These are phyloP conservation scores for Argynnis bischoffii DNA, from an alignment of 2,888 invertebrate species.

Conservation along the genomic window DNA sequence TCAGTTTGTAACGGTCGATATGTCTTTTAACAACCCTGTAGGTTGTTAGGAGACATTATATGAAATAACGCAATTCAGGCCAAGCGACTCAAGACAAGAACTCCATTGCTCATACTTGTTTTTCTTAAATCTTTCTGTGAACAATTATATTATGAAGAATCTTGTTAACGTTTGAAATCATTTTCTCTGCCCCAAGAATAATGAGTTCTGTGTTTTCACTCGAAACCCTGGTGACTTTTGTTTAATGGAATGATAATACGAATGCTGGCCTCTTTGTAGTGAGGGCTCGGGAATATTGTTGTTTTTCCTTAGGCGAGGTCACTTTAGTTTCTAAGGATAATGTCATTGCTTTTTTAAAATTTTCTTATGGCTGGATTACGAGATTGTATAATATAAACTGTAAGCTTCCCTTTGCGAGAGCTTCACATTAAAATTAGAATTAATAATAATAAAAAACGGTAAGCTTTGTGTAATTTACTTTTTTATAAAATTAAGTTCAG, in stretches of 20 bases:
- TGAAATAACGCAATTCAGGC: slow-evolving; percentile 53
- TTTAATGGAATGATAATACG: slow-evolving; percentile 82
- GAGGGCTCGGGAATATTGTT: slow-evolving; percentile 73
- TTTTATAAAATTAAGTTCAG: not conserved
- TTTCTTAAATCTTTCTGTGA: slow-evolving; percentile 79
- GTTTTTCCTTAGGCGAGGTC: slow-evolving; percentile 74
- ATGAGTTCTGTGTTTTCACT: slow-evolving; percentile 81
- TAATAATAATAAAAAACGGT: not conserved
- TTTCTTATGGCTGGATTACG: slow-evolving; percentile 65
- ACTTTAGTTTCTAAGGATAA: slow-evolving; percentile 76
- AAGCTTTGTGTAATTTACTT: not conserved
- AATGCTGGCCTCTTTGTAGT: slow-evolving; percentile 79
- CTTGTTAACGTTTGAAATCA: slow-evolving; percentile 82
- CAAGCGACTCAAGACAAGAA: slow-evolving; percentile 36
- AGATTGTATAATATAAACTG: slow-evolving; percentile 60
- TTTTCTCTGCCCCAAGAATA: slow-evolving; percentile 76
- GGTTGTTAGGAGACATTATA: slow-evolving; percentile 42
- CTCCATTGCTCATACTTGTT: slow-evolving; percentile 68
- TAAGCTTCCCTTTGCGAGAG: slow-evolving; percentile 48
- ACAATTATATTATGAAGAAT: slow-evolving; percentile 78
- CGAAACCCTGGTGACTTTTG: slow-evolving; percentile 81
- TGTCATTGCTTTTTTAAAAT: slow-evolving; percentile 72
- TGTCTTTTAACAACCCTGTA: slow-evolving; percentile 26
- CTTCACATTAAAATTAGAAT: slow-evolving; percentile 18
- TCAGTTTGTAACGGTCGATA: slow-evolving; percentile 43